phyloP scores from a whole-genome alignment of 2,797 vertebrate genomes.

The Tapera naevia region DNA sequence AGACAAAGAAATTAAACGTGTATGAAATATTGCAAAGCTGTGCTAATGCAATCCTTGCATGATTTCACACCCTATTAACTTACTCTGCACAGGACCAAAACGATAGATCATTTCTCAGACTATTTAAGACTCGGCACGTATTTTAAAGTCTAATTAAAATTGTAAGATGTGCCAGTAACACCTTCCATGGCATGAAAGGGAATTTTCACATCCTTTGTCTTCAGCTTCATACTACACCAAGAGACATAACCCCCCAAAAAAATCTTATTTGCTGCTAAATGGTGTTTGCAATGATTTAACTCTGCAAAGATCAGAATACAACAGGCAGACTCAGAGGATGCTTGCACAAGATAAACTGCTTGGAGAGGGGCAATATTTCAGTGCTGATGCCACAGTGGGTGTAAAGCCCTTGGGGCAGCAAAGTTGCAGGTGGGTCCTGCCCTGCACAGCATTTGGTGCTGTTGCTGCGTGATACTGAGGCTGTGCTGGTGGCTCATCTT shows the following conservation, averaged over 20 bases:
- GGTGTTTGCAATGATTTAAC: background rate
- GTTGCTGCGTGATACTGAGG: background rate
- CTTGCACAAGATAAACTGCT: background rate
- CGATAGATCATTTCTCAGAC: background rate
- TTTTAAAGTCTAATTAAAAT: slow-evolving; percentile 53
- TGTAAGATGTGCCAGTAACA: slow-evolving; percentile 33
- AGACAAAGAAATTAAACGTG: slow-evolving; percentile 8
- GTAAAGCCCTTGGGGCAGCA: background rate
- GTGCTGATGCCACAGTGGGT: background rate
- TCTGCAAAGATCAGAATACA: background rate
- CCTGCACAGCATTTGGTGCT: background rate
- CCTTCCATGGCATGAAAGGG: background rate
- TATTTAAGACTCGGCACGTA: slow-evolving; percentile 33
- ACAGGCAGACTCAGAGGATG: background rate
- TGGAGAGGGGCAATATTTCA: background rate
- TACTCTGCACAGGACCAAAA: slow-evolving; percentile 12
- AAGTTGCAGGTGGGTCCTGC: background rate
- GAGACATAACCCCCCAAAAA: background rate
- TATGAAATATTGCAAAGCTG: slow-evolving; percentile 33
- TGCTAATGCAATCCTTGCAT: slow-evolving; percentile 19
- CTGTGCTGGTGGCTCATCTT: background rate
- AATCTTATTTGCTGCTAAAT: background rate
- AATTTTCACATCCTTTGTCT: slow-evolving; percentile 30
- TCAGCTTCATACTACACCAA: background rate
- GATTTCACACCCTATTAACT: slow-evolving; percentile 63